These are phyloP conservation scores for Petaurus breviceps DNA, from an alignment of 2,113 vertebrate species.

Conservation along the genomic window DNA sequence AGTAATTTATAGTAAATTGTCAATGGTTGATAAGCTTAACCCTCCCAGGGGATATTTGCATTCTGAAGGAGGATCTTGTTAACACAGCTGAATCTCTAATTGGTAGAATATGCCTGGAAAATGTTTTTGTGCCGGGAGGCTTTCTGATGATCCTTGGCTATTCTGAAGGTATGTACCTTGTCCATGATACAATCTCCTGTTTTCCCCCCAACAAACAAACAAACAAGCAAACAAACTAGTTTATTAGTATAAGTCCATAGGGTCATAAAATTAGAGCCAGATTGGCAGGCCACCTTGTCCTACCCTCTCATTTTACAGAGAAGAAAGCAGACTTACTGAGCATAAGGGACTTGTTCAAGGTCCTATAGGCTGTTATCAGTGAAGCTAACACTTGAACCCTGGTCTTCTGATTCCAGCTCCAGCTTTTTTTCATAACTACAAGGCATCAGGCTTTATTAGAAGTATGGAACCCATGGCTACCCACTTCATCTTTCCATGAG, in stretches of 20 bases:
- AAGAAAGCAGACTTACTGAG: neutral
- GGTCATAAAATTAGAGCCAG: neutral
- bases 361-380: neutral
- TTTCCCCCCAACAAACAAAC: neutral
- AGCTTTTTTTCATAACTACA: neutral
- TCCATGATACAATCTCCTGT: neutral
- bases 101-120: neutral
- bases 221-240: neutral
- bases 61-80: neutral
- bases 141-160: neutral
- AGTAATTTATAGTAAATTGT: conserved; percentile 3
- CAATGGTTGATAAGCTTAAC: neutral
- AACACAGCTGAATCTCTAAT: neutral
- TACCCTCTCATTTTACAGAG: neutral
- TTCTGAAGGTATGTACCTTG: neutral
- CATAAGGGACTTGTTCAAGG: neutral
- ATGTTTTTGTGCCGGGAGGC: neutral
- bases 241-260: neutral
- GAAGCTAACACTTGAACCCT: neutral
- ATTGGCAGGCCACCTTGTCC: neutral
- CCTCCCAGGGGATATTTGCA: neutral
- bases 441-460: neutral
- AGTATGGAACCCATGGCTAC: neutral
- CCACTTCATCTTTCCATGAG: neutral
- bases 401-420: neutral